These are phyloP conservation scores for Panulirus ornatus DNA, from an alignment of 1,140 invertebrate species.

Conservation along the genomic window DNA sequence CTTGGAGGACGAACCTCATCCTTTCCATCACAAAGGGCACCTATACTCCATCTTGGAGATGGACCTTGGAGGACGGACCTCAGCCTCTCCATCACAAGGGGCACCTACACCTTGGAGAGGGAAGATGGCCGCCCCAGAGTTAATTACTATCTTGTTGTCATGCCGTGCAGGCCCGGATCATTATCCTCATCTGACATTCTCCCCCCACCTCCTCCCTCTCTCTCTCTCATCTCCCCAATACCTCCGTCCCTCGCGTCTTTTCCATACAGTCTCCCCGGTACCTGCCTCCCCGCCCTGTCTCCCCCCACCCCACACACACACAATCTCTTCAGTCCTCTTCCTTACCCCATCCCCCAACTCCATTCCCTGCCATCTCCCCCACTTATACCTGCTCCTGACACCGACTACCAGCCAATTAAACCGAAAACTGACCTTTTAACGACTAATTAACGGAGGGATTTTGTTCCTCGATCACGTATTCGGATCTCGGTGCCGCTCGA, in stretches of 20 bases:
- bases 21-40: no score
- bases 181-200: slow-evolving; percentile 1
- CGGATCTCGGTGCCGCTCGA: no score
- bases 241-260: no score
- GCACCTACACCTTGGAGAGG: slow-evolving; percentile 17
- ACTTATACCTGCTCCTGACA: slow-evolving; percentile 19
- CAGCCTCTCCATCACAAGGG: no score
- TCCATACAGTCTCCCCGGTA: no score
- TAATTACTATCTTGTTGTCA: slow-evolving; percentile 48
- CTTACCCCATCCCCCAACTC: not conserved
- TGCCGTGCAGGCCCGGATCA: not conserved
- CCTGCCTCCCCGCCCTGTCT: not conserved
- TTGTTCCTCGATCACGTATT: slow-evolving; percentile 26
- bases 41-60: no score
- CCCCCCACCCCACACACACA: no score
- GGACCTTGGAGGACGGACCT: no score
- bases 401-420: slow-evolving; percentile 56
- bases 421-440: slow-evolving; percentile 57
- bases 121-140: not conserved
- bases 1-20: no score
- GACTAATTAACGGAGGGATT: slow-evolving; percentile 53
- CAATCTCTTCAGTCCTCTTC: not conserved
- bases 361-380: not conserved
- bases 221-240: not conserved
- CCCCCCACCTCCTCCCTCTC: not conserved